phyloP scores from a whole-genome alignment of 1,140 invertebrate species.

The Pomacea maculata region DNA sequence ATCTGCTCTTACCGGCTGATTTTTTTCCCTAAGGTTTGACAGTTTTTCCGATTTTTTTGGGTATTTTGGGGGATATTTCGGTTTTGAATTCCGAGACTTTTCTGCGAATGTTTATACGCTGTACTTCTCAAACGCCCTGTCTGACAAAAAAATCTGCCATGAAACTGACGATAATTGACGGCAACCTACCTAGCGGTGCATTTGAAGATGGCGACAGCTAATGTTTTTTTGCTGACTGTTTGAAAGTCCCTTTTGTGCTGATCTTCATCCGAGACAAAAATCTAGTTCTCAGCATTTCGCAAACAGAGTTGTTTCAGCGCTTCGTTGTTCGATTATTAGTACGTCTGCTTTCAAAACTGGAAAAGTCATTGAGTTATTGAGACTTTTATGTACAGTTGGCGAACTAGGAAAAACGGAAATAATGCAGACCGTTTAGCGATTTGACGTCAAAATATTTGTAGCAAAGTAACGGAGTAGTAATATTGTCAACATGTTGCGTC shows the following conservation, averaged over 20 bases:
- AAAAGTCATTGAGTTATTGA: no score
- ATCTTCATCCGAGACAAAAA: slow-evolving; percentile 1
- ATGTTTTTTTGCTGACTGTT: slow-evolving; percentile 9
- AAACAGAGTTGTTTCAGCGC: no score
- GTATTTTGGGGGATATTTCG: slow-evolving; percentile 13
- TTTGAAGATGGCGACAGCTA: slow-evolving; percentile 23
- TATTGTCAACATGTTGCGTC: no score
- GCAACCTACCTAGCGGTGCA: slow-evolving; percentile 20
- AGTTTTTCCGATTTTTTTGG: slow-evolving; percentile 30
- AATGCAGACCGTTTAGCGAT: no score
- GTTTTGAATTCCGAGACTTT: slow-evolving; percentile 21
- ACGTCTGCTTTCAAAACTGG: no score
- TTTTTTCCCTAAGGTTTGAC: not conserved
- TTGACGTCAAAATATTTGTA: no score
- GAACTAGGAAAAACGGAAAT: no score
- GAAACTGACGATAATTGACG: slow-evolving; percentile 15
- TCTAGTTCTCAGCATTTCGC: not conserved
- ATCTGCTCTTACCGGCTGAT: no score
- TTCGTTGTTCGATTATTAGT: no score
- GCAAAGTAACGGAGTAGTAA: no score
- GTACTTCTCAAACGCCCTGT: slow-evolving; percentile 18
- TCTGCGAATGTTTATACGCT: slow-evolving; percentile 9
- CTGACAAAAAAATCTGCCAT: slow-evolving; percentile 26
- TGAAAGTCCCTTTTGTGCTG: not conserved
- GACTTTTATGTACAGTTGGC: no score